Evolutionary conservation across 2,888 invertebrate species (phyloP), one percentile per base, ranked within the genome.

Genomic region (Thera obeliscata): DNA sequence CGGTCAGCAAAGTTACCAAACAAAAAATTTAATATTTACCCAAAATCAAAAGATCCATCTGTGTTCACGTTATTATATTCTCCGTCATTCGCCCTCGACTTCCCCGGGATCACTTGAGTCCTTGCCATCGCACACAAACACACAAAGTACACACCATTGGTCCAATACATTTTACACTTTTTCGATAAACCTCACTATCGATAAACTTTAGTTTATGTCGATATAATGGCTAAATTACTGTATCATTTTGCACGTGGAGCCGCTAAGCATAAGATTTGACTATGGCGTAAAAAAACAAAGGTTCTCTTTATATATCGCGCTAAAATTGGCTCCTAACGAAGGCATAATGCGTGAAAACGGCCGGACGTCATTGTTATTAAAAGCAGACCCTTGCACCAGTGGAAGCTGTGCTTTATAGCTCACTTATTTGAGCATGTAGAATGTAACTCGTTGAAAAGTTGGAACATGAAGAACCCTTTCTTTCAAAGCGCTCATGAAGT

Each of bases 31-130:
- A 48, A 12, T 66, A 81, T 73, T 80, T 88, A 95, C 95, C 96
- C 96, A 86, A 96, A 97, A 84, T 96, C 95, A 80, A 95, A 97
- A 33, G 96, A 96, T 81, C 96, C 96, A 89, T 97, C 96, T 41
- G 94, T 94, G 74, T 96, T 95, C 50, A 96, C 93, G 67, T 94
- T 94, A 78, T 96, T 96, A 78, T 95, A 96, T 70, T 95, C 95
- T 3, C 94, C 94, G 72, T 94, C 95, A 69, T 91, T 94, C 3
- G 93, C 88, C 75, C 91, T 85, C 38, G 91, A 85, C 72, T 94
- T 92, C 2, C 90, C 89, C 1, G 91, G 91, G 38, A 93, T 93
- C 54, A 93, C 88, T 78, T 93, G 93, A 82, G 90, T 89, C 86
- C 88, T 85, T 66, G 80, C 89, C 64, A 87, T 69, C 41, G 78